Base-by-base conservation (phyloP, 2,888 invertebrate genomes). In the Cyrtodaria siliqua region DNA sequence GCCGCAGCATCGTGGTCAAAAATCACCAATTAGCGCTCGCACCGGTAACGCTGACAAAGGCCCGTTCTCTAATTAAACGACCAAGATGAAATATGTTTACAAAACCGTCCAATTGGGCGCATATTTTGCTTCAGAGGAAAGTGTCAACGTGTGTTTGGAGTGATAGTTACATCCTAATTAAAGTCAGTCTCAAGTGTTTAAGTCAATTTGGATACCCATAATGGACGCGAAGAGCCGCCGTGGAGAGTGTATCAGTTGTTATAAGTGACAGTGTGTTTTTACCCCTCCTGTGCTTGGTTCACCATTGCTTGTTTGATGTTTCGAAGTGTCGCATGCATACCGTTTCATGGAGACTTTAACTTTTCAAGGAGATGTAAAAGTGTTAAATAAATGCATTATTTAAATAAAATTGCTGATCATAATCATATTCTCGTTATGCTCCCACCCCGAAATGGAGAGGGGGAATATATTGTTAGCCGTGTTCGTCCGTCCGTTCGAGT, bases 11-110 rank as follows among this genome's bases (percentile, higher is more conserved):
- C 20, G 18, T 4, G 50, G 73, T 64, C 50, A 67, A 33, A 67
- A 67, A 49, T 69, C 64, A 55, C 49, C 55, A 64, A 75, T 69
- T 64, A 64, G 29, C 33, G 64, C 64, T 33, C 75, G 59, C 69
- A 33, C 53, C 53, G 53, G 14, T 24, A 16, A 52, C 52, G 4
- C 4, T 18, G 20, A 20, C 47, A 70, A 70, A 49, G 44, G 49
- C 8, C 1, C 20, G 49, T n/a, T 33, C 56, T 20, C 44, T 55
- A 61, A 70, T 56, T 55, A 70, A 70, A 47, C 69, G 62, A 26
- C 47, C 23, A 61, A 62, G 56, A 47, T 55, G 56, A 66, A 56
- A 55, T 49, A 66, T 66, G 66, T 66, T 66, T 66, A 66, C 56
- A 66, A 16, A 47, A 23, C 18, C 47, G 47, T 33, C 44, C 47